Percentiles rank a stretch among this genome's conserved stretches.
These are phyloP conservation scores for Pempheris klunzingeri DNA, from an alignment of 2,797 vertebrate species.

Conservation along the genomic window DNA sequence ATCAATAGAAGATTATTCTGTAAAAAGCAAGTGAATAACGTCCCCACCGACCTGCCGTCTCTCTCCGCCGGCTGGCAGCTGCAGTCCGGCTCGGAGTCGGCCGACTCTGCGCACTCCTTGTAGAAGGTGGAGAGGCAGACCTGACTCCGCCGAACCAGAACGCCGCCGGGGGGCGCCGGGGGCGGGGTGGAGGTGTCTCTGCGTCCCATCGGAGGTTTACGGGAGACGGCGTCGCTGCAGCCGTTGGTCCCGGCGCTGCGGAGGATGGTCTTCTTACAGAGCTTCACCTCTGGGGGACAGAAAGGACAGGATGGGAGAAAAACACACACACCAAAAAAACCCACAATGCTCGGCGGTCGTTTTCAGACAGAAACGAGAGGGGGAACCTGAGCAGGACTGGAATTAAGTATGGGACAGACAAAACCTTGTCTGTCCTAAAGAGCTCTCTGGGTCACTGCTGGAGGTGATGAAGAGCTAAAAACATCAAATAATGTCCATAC, in stretches of 20 bases:
- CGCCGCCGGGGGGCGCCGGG: slow-evolving; percentile 42
- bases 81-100: slow-evolving; percentile 66
- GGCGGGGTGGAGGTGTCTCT: slow-evolving; percentile 48
- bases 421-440: no score
- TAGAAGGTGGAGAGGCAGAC: slow-evolving; percentile 86
- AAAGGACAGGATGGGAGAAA: background rate
- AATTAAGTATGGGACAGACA: no score
- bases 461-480: background rate
- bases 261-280: slow-evolving; percentile 60
- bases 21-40: background rate
- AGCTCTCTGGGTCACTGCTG: no score
- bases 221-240: slow-evolving; percentile 55
- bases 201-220: slow-evolving; percentile 69
- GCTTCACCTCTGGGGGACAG: slow-evolving; percentile 63
- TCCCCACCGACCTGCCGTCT: slow-evolving; percentile 73
- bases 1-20: background rate
- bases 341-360: no score
- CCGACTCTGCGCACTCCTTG: slow-evolving; percentile 76
- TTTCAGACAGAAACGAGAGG: no score
- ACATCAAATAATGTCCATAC: no score
- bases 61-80: slow-evolving; percentile 62
- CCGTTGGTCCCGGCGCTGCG: slow-evolving; percentile 58
- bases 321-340: no score
- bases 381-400: no score
- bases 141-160: slow-evolving; percentile 79